Evolutionary conservation across 2,888 invertebrate genomes (phyloP).

Genomic region (Elmis aenea): DNA sequence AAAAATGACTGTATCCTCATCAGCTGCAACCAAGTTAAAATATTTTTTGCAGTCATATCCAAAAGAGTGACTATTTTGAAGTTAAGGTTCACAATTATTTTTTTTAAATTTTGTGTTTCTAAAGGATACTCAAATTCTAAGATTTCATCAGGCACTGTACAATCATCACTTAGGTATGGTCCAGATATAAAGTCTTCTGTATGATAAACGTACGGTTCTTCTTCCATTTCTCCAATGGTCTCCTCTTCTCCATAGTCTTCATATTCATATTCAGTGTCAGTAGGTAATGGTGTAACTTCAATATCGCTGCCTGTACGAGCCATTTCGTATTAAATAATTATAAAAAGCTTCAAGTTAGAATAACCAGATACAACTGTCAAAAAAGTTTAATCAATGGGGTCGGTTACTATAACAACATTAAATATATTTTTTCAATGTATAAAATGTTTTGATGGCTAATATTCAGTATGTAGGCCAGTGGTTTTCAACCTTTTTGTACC

Average conservation of each 20-base stretch:
- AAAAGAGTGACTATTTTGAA: conserved; percentile 65
- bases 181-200: conserved; percentile 55
- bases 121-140: conserved; percentile 68
- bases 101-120: conserved; percentile 4
- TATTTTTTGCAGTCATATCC: conserved; percentile 79
- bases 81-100: conserved; percentile 1
- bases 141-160: conserved; percentile 55
- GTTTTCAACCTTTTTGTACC: too few species aligned
- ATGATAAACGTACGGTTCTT: conserved; percentile 33
- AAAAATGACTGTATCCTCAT: conserved; percentile 69
- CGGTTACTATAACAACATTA: conserved; percentile 1
- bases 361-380: neutral
- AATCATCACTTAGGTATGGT: conserved; percentile 50
- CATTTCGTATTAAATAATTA: conserved; percentile 21
- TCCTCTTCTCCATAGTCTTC: conserved; percentile 21
- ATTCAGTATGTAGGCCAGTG: too few species aligned
- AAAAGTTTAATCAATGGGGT: neutral
- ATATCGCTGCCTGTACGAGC: conserved; percentile 27
- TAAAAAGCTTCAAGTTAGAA: neutral
- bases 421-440: too few species aligned
- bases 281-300: conserved; percentile 23
- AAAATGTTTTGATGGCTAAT: too few species aligned
- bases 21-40: conserved; percentile 75
- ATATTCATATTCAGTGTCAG: conserved; percentile 15
- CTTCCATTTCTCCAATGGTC: conserved; percentile 16